Percentiles rank a stretch among this genome's conserved stretches.
phyloP scores from a whole-genome alignment of 1,140 invertebrate species.

The Hydropsyche tenuis region DNA sequence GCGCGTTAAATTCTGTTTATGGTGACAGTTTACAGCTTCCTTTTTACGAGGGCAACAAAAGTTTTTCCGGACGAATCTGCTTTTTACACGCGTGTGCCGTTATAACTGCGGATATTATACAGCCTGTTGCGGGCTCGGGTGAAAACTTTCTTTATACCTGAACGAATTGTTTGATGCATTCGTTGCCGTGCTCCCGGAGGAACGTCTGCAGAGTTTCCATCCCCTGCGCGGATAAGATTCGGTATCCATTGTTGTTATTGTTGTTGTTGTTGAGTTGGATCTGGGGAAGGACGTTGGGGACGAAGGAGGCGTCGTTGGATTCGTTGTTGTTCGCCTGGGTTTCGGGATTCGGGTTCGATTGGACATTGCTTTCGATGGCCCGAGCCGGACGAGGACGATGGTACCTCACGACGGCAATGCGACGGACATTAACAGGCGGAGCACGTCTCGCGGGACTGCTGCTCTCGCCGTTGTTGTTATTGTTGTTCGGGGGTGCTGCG shows the following conservation, averaged over 20 bases:
- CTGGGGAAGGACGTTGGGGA: slow-evolving; percentile 50
- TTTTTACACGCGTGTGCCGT: too few relatives aligned
- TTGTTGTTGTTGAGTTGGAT: slow-evolving; percentile 47
- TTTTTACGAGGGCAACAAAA: neutral
- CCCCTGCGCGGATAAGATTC: slow-evolving; percentile 63
- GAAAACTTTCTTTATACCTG: slow-evolving; percentile 58
- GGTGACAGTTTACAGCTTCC: neutral
- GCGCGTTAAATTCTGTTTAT: neutral
- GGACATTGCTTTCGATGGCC: neutral
- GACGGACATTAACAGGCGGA: neutral
- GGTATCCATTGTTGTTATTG: slow-evolving; percentile 63
- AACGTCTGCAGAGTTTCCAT: slow-evolving; percentile 67
- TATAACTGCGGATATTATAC: too few relatives aligned
- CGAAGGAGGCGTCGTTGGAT: slow-evolving; percentile 52
- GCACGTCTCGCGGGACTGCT: neutral
- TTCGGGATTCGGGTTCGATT: neutral
- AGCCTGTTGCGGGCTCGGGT: too few relatives aligned
- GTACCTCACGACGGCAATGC: neutral
- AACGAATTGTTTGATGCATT: slow-evolving; percentile 68
- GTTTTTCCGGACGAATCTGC: neutral
- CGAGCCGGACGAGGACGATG: too few relatives aligned
- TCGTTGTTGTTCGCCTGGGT: slow-evolving; percentile 8
- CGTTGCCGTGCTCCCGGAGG: slow-evolving; percentile 67
- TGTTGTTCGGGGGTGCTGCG: slow-evolving; percentile 39
- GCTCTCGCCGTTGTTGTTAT: neutral